A percentile compares a stretch with the other conserved stretches of the same genome.
phyloP scores from a whole-genome alignment of 2,888 invertebrate species.

The Callimorpha dominula region DNA sequence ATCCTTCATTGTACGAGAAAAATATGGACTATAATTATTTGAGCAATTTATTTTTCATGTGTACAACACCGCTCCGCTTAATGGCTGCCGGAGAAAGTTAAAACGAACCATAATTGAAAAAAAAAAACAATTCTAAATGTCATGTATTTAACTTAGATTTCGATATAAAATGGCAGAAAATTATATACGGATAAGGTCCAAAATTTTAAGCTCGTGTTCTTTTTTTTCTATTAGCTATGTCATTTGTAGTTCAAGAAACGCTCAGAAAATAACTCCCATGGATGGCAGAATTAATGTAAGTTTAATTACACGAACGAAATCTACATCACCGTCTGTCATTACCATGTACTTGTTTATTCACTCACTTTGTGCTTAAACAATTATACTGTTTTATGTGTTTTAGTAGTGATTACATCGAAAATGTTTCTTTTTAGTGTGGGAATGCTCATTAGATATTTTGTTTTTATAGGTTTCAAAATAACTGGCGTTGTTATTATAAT shows the following conservation, averaged over 20 bases:
- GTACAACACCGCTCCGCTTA: too few relatives aligned
- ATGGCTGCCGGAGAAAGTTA: too few relatives aligned
- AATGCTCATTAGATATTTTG: slow-evolving; percentile 3
- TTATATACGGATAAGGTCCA: too few relatives aligned
- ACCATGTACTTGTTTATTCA: slow-evolving; percentile 7
- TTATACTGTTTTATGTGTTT: slow-evolving; percentile 10
- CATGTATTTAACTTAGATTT: too few relatives aligned
- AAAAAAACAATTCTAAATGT: too few relatives aligned
- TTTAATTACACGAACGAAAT: slow-evolving; percentile 14
- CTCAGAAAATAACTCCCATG: not conserved
- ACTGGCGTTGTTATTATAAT: not conserved
- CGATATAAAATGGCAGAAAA: too few relatives aligned
- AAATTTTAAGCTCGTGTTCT: too few relatives aligned
- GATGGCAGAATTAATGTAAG: not conserved
- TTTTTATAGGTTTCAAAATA: not conserved
- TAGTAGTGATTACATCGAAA: slow-evolving; percentile 15
- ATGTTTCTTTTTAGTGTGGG: slow-evolving; percentile 15
- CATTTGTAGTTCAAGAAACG: not conserved
- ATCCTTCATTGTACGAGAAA: too few relatives aligned
- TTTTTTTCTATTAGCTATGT: not conserved
- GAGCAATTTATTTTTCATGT: too few relatives aligned
- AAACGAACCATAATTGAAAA: too few relatives aligned
- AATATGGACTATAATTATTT: too few relatives aligned
- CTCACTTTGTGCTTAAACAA: slow-evolving; percentile 9
- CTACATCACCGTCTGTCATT: slow-evolving; percentile 13